A percentile compares a stretch with the other conserved stretches of the same genome.
Conservation (phyloP, 2,113 vertebrate genomes). For the Zosterops pallidus region DNA sequence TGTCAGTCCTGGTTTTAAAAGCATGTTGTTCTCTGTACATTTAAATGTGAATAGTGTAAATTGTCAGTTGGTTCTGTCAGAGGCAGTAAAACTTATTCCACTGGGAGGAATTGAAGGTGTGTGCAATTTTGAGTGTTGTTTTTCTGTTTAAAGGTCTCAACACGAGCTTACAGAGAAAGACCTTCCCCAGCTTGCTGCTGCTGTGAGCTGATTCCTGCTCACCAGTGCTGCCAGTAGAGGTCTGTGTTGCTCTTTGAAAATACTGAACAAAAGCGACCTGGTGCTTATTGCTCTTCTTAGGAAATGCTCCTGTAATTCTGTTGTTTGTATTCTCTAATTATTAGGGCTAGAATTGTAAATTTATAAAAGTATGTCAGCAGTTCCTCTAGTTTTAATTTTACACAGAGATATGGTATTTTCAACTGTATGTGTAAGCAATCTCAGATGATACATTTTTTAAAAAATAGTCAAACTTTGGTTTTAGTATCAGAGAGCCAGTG, state of each 20-base stretch:
- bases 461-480: background rate
- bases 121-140: background rate
- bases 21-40: background rate
- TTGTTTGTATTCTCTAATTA: constrained; percentile 29
- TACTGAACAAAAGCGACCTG: constrained; percentile 15
- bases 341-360: background rate
- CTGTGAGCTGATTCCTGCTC: background rate
- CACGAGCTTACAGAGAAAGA: background rate
- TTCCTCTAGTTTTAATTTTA: background rate
- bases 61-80: background rate
- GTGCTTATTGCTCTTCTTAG: background rate
- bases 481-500: background rate
- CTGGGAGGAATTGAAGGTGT: background rate
- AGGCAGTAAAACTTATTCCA: background rate
- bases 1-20: background rate
- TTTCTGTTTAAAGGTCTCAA: background rate
- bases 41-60: background rate
- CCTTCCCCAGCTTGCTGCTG: background rate
- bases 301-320: constrained; percentile 43
- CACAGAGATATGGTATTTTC: background rate
- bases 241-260: constrained; percentile 70
- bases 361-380: background rate
- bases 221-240: constrained; percentile 63
- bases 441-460: background rate
- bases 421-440: background rate